Percentiles rank a stretch among this genome's conserved stretches.
Conservation (phyloP, 1,140 invertebrate genomes). For the Bombyx mori region DNA sequence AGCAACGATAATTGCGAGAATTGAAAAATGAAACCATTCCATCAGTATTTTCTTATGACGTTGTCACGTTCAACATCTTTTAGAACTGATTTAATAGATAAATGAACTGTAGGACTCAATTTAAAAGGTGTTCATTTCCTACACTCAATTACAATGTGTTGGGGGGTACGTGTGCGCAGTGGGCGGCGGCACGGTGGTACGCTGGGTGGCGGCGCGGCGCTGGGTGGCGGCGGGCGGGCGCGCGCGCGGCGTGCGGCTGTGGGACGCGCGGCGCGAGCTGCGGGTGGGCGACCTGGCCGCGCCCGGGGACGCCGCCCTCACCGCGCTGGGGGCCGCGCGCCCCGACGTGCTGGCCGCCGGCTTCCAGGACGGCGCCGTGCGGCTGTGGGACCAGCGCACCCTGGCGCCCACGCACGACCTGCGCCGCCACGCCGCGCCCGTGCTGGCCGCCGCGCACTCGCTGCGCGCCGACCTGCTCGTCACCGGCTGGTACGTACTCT, state of each 20-base stretch:
- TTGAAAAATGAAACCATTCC: too few relatives aligned
- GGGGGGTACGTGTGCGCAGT: not conserved
- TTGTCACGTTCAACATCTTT: too few relatives aligned
- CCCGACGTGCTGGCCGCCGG: slow-evolving; percentile 43
- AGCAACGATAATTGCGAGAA: too few relatives aligned
- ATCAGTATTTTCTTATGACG: too few relatives aligned
- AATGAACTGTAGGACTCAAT: too few relatives aligned
- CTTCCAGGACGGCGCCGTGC: slow-evolving; percentile 68
- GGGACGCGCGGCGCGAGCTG: slow-evolving; percentile 89
- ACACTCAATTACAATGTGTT: not conserved
- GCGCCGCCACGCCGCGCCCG: slow-evolving; percentile 31
- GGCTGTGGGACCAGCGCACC: slow-evolving; percentile 64
- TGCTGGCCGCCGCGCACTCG: slow-evolving; percentile 42
- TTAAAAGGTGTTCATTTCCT: not conserved
- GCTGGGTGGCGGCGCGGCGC: slow-evolving; percentile 12
- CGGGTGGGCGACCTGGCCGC: slow-evolving; percentile 82
- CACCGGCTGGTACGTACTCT: slow-evolving; percentile 37
- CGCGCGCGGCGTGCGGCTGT: slow-evolving; percentile 77
- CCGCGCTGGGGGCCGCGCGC: not conserved
- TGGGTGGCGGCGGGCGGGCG: slow-evolving; percentile 10
- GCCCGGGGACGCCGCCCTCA: not conserved
- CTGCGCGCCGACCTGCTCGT: slow-evolving; percentile 32
- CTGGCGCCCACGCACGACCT: slow-evolving; percentile 9
- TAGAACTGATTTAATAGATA: too few relatives aligned
- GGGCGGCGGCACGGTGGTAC: not conserved